phyloP scores from a whole-genome alignment of 2,797 vertebrate species.

The Avahi laniger region DNA sequence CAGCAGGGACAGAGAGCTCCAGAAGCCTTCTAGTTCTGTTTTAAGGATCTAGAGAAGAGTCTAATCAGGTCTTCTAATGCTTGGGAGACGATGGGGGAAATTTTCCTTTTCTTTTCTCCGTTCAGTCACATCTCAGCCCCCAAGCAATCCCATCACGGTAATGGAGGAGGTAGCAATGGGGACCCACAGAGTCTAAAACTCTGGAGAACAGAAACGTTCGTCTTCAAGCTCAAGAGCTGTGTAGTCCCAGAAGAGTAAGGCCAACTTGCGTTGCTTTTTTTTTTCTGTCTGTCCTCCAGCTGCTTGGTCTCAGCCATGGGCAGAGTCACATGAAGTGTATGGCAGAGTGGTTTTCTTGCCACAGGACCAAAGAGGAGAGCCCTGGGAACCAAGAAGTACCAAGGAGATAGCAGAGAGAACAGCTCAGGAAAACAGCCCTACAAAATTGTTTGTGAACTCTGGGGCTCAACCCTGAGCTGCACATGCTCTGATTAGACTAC shows the following conservation, averaged over 20 bases:
- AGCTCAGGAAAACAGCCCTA: not conserved
- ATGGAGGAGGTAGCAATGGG: not conserved
- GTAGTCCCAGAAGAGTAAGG: not conserved
- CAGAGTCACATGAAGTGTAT: not conserved
- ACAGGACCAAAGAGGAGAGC: not conserved
- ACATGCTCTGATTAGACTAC: not conserved
- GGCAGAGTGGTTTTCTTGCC: not conserved
- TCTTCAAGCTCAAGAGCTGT: not conserved
- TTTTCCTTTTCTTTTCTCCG: not conserved
- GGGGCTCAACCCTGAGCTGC: not conserved
- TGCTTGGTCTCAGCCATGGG: not conserved
- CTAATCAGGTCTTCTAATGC: not conserved
- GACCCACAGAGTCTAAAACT: not conserved
- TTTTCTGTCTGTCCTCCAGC: not conserved
- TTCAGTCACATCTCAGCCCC: not conserved
- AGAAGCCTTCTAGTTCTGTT: not conserved
- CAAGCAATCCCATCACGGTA: not conserved
- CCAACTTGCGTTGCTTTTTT: not conserved
- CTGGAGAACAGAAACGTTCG: not conserved
- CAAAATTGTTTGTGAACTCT: not conserved
- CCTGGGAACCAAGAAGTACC: not conserved
- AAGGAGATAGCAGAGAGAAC: not conserved
- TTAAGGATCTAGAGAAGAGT: not conserved
- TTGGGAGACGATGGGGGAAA: not conserved
- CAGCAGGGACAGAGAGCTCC: not conserved